Conservation (phyloP, 2,888 invertebrate species). For the Dasypogon diadema region DNA sequence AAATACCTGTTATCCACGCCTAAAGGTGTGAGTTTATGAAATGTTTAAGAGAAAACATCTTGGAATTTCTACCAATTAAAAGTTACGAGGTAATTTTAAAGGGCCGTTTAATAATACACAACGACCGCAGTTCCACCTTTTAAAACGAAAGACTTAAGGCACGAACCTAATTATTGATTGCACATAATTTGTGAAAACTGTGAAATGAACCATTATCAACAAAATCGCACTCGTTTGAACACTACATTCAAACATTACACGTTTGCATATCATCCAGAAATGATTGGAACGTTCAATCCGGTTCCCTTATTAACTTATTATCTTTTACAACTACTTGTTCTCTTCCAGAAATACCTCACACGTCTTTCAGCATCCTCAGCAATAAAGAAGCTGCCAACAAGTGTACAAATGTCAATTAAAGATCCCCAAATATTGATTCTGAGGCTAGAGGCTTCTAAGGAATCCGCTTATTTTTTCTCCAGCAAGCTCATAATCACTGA, state of each 20-base stretch:
- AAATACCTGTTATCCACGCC: slow-evolving; percentile 34
- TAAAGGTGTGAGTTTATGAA: slow-evolving; percentile 44
- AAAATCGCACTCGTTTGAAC: not conserved
- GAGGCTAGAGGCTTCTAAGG: too few species aligned
- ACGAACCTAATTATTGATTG: slow-evolving; percentile 5
- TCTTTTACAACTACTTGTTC: not conserved
- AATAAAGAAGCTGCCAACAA: slow-evolving; percentile 1
- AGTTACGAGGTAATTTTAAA: slow-evolving; percentile 25
- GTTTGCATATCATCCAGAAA: too few species aligned
- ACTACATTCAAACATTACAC: not conserved
- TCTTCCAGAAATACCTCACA: slow-evolving; percentile 21
- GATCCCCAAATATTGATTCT: not conserved
- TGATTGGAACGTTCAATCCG: not conserved
- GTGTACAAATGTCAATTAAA: not conserved
- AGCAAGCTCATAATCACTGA: too few species aligned
- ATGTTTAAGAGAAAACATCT: slow-evolving; percentile 16
- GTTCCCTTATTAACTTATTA: slow-evolving; percentile 10
- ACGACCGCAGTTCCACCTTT: not conserved
- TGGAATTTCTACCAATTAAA: slow-evolving; percentile 43
- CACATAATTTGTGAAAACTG: not conserved
- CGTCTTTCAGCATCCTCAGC: not conserved
- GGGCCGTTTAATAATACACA: slow-evolving; percentile 1
- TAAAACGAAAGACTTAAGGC: slow-evolving; percentile 34
- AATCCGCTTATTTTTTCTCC: too few species aligned
- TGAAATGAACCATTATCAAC: not conserved